Percentiles rank a stretch among this genome's conserved stretches.
phyloP scores from a whole-genome alignment of 1,140 invertebrate genomes.

The Bradynema listronoti region DNA sequence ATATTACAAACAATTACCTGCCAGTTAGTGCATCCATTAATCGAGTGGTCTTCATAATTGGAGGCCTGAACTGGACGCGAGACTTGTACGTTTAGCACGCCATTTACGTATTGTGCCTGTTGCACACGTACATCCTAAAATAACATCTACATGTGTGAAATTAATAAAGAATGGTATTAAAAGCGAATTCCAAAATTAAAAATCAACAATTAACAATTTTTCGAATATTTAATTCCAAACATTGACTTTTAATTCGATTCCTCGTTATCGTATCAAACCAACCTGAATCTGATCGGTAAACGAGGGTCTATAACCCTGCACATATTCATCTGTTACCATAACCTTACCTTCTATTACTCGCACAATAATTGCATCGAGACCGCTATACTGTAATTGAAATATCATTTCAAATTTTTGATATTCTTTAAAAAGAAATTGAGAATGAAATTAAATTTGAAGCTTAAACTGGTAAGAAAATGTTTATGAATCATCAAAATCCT shows the following conservation, averaged over 20 bases:
- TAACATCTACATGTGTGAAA: not conserved
- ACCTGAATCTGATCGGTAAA: conserved; percentile 14
- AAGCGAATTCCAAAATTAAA: too few species aligned
- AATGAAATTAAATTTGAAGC: too few species aligned
- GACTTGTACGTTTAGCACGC: conserved; percentile 25
- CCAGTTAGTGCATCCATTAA: conserved; percentile 27
- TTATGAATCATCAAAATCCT: too few species aligned
- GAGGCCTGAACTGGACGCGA: conserved; percentile 15
- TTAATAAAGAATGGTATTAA: not conserved
- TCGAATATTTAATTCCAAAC: too few species aligned
- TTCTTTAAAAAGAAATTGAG: too few species aligned
- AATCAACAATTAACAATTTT: too few species aligned
- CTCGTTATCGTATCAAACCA: not conserved
- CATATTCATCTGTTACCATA: conserved; percentile 27
- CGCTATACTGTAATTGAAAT: conserved; percentile 16
- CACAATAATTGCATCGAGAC: conserved; percentile 29
- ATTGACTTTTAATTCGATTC: too few species aligned
- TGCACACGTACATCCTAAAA: conserved; percentile 20
- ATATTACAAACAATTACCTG: conserved; percentile 19
- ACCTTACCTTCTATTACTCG: conserved; percentile 21
- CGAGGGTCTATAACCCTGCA: conserved; percentile 30
- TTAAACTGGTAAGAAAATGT: too few species aligned
- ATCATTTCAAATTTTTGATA: not conserved
- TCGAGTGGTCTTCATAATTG: conserved; percentile 11
- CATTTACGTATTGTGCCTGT: conserved; percentile 13